Percentiles rank a stretch among this genome's conserved stretches.
Evolutionary conservation across 2,888 invertebrate species (phyloP).

Genomic region (Oscheius onirici): DNA sequence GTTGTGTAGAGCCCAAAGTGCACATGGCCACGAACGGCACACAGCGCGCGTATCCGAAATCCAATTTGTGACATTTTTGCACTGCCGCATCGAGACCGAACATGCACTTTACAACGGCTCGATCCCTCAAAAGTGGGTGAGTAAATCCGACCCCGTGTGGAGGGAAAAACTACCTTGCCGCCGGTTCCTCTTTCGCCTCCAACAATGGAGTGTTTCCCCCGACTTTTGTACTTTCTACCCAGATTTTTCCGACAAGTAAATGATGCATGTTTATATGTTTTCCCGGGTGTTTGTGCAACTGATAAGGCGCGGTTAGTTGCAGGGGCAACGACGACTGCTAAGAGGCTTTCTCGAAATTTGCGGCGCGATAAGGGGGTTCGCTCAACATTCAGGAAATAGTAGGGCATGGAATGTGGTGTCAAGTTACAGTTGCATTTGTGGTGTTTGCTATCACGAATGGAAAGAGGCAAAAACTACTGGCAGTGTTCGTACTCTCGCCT

Average conservation of each 20-base stretch:
- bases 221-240: background rate
- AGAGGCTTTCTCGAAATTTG: slow-evolving; percentile 10
- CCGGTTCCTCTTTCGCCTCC: background rate
- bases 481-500: no score
- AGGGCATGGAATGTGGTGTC: slow-evolving; percentile 25
- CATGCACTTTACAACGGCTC: slow-evolving; percentile 33
- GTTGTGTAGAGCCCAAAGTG: slow-evolving; percentile 19
- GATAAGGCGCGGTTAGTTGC: slow-evolving; percentile 20
- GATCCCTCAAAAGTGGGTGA: slow-evolving; percentile 26
- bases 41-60: slow-evolving; percentile 32
- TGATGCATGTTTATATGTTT: background rate
- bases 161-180: slow-evolving; percentile 10
- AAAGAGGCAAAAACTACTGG: background rate
- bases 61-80: slow-evolving; percentile 33
- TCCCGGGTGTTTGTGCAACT: slow-evolving; percentile 25
- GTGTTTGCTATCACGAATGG: slow-evolving; percentile 31
- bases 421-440: slow-evolving; percentile 28
- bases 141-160: slow-evolving; percentile 24
- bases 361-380: slow-evolving; percentile 17
- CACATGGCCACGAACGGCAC: slow-evolving; percentile 28
- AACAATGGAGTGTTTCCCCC: slow-evolving; percentile 20
- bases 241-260: background rate
- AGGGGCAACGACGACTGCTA: background rate
- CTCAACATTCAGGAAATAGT: slow-evolving; percentile 25
- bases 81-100: slow-evolving; percentile 32